phyloP scores from a whole-genome alignment of 2,113 vertebrate genomes.

The Oncorhynchus clarkii region DNA sequence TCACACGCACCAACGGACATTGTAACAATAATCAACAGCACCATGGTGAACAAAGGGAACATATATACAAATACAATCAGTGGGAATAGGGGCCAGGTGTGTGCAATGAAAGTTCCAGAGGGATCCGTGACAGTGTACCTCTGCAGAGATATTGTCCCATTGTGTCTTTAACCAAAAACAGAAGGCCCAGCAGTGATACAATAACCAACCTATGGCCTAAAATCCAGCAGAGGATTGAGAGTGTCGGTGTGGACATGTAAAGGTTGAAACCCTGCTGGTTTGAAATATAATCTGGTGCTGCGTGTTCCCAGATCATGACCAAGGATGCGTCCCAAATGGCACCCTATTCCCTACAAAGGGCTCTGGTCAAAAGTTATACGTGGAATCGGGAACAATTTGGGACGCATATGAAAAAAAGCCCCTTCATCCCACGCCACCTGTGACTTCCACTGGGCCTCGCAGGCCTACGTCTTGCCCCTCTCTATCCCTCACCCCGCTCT shows the following conservation, averaged over 20 bases:
- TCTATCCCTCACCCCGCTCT: slow-evolving; percentile 1
- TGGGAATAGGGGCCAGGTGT: too few species aligned
- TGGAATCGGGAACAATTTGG: not conserved
- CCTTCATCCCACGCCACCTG: slow-evolving; percentile 1
- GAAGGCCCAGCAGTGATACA: not conserved
- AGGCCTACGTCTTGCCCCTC: not conserved
- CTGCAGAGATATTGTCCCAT: not conserved
- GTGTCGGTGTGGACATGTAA: slow-evolving; percentile 3
- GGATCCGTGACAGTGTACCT: too few species aligned
- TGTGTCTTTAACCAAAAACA: not conserved
- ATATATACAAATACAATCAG: too few species aligned
- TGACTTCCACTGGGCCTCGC: slow-evolving; percentile 10
- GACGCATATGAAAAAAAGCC: slow-evolving; percentile 9
- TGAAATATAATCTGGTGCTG: slow-evolving; percentile 32
- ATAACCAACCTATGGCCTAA: not conserved
- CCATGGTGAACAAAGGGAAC: too few species aligned
- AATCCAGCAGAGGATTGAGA: slow-evolving; percentile 6
- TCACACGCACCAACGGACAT: too few species aligned
- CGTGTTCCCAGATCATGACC: not conserved
- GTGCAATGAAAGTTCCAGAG: too few species aligned
- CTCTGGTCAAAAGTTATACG: too few species aligned
- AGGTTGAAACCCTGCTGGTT: slow-evolving; percentile 24
- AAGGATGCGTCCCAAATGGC: too few species aligned
- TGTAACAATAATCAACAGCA: too few species aligned
- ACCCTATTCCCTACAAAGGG: too few species aligned